Evolutionary conservation across 2,797 vertebrate species (phyloP), one percentile per base, ranked within the genome.

Genomic region (Oreochromis mossambicus): DNA sequence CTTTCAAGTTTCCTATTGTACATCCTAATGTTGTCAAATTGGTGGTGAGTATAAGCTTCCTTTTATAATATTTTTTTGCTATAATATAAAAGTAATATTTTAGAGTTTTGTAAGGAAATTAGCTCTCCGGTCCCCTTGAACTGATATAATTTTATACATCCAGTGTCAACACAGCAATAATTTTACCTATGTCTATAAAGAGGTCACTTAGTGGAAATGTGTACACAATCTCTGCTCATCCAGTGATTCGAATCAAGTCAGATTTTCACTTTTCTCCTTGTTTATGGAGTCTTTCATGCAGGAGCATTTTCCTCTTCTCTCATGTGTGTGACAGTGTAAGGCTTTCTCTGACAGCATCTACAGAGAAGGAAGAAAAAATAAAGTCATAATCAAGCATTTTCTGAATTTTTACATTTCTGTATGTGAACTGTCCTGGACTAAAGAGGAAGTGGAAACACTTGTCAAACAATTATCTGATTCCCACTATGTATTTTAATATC

Each of bases 311-410:
- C 86, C 52, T 83, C 86, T 13, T 93, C 87, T 29, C 81, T 84
- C 1, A 1, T 79, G 24, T 78, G 6, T 21, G 89, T 7, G 3
- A 80, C 5, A 5, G 8, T 68, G 5, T 92, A 87, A 17, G 50
- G 63, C 9, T 12, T 86, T 85, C 83, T 93, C 83, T 77, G 70
- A 78, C 87, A 92, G 84, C 91, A 96, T 58, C 94, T 96, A 24
- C 8, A 77, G 48, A 68, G 83, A 24, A 52, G 78, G 26, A 50
- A 8, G 36, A 0, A 17, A 4, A 75, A 19, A n/a, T 19, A n/a
- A 19, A 32, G 0, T 75, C 43, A 50, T 32, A 50, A 5, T 75
- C 70, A 32, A 32, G 24, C 9, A 12, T 29, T 19, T 11, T 29
- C 24, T 48, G 43, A 12, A 19, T 19, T 73, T 73, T 52, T 12